A percentile compares a stretch with the other conserved stretches of the same genome.
phyloP scores from a whole-genome alignment of 53 echinoderm and acorn worm species.

The Astropecten irregularis region DNA sequence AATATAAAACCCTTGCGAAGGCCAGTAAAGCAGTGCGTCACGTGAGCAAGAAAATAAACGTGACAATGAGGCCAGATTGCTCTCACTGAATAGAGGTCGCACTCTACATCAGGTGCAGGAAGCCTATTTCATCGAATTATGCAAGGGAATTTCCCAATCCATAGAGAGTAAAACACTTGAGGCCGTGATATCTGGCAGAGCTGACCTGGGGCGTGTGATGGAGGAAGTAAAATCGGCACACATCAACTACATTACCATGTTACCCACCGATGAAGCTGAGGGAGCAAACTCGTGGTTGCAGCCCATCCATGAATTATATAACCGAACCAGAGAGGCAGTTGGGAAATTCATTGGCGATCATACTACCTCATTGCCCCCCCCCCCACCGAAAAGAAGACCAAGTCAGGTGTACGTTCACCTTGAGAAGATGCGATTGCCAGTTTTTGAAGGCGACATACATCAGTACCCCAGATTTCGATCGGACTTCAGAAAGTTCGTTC shows the following conservation, averaged over 20 bases:
- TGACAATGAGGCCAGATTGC: too few relatives aligned
- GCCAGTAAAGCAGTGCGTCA: neutral
- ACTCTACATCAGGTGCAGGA: neutral
- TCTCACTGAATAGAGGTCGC: too few relatives aligned
- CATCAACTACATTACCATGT: too few relatives aligned
- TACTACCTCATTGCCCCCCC: too few relatives aligned
- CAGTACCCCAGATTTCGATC: too few relatives aligned
- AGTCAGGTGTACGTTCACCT: neutral
- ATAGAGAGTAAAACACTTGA: neutral
- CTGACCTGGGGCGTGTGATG: slow-evolving; percentile 10
- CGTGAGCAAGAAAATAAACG: neutral
- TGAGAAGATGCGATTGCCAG: too few relatives aligned
- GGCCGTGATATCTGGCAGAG: neutral
- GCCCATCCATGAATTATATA: slow-evolving; percentile 13
- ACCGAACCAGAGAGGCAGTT: too few relatives aligned
- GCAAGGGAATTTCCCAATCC: too few relatives aligned
- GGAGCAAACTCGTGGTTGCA: slow-evolving; percentile 18
- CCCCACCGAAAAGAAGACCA: neutral
- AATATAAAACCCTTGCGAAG: too few relatives aligned
- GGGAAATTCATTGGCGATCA: neutral
- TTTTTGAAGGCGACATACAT: neutral
- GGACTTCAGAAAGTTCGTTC: too few relatives aligned
- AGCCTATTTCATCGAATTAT: neutral
- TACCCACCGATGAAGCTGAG: neutral
- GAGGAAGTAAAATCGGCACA: slow-evolving; percentile 10